phyloP scores from a whole-genome alignment of 2,797 vertebrate genomes.

The Linurgus olivaceus region DNA sequence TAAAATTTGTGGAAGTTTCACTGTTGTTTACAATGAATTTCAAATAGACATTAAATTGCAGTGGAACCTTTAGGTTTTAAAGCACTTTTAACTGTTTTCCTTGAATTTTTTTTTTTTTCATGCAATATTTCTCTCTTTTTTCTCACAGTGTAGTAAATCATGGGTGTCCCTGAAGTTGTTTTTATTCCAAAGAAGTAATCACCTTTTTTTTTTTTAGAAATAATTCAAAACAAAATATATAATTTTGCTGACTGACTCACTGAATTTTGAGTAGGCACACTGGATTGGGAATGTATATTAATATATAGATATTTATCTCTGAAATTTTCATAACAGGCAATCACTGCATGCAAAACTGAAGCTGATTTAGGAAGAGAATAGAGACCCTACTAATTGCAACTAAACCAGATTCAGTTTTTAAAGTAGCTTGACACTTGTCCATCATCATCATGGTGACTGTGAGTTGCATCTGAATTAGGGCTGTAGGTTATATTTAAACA shows the following conservation, averaged over 20 bases:
- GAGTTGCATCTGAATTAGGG: not conserved
- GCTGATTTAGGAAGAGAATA: not conserved
- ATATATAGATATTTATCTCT: not conserved
- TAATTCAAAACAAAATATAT: not conserved
- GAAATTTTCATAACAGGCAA: not conserved
- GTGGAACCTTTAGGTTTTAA: not conserved
- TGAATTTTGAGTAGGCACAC: not conserved
- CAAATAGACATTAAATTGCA: not conserved
- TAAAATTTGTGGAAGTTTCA: not conserved
- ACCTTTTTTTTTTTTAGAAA: not conserved
- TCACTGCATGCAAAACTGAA: not conserved
- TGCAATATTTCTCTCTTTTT: not conserved
- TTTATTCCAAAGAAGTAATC: not conserved
- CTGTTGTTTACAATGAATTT: not conserved
- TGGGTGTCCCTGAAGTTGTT: not conserved
- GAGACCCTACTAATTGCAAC: not conserved
- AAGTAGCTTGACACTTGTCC: not conserved
- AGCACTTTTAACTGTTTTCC: not conserved
- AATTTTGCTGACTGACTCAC: not conserved
- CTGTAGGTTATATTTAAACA: not conserved
- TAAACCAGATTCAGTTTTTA: not conserved
- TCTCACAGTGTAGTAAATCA: not conserved
- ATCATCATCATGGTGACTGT: not conserved
- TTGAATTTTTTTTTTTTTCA: not conserved
- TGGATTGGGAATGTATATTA: not conserved